phyloP scores from a whole-genome alignment of 35 echinoderm and acorn worm genomes.

The Nesometra sesokonis region DNA sequence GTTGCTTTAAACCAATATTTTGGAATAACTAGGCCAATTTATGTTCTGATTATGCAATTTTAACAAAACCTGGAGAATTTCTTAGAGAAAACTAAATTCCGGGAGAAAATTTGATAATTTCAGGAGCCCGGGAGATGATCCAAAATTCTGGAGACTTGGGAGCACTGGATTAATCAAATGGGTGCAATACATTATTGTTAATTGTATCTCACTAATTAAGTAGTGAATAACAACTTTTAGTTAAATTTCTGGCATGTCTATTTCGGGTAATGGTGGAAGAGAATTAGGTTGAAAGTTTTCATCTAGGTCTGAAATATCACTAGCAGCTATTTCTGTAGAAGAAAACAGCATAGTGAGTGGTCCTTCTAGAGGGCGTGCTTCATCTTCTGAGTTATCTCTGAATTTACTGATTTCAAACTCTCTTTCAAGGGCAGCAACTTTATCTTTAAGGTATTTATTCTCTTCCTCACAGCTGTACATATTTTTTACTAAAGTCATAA shows the following conservation, averaged over 20 bases:
- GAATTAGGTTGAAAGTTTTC: not conserved
- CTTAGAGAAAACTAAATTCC: too few species aligned
- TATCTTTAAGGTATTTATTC: not conserved
- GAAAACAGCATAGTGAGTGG: not conserved
- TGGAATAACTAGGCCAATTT: too few species aligned
- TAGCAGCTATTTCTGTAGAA: not conserved
- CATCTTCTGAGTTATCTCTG: not conserved
- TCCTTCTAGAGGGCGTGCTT: not conserved
- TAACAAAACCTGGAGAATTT: too few species aligned
- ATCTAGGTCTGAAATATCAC: not conserved
- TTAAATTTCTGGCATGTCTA: not conserved
- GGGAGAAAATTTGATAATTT: too few species aligned
- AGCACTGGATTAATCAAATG: too few species aligned
- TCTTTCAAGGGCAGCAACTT: not conserved
- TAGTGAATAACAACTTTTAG: too few species aligned
- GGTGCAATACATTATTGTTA: too few species aligned
- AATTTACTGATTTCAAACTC: not conserved
- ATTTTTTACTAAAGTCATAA: not conserved
- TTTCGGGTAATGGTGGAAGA: not conserved
- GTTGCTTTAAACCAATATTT: too few species aligned
- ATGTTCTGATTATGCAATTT: too few species aligned
- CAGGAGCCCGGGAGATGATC: too few species aligned
- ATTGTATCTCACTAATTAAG: too few species aligned
- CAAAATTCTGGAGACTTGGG: too few species aligned
- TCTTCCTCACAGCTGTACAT: not conserved